Evolutionary conservation across 2,113 vertebrate genomes (phyloP), one percentile per base, ranked within the genome.

Genomic region (Morone saxatilis): DNA sequence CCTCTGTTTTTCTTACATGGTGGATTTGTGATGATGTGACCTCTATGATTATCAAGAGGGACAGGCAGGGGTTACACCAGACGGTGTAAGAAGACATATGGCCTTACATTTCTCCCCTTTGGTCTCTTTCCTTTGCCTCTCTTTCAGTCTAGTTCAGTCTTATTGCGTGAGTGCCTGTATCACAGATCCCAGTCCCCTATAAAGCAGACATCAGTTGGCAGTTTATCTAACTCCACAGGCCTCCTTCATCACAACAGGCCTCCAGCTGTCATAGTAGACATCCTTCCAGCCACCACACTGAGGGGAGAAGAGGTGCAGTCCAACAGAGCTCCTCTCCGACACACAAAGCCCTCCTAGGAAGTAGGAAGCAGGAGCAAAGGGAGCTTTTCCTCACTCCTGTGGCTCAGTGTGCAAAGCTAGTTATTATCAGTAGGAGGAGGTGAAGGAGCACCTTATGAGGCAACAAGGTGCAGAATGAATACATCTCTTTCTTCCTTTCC

Each of bases 141-240:
- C 41, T 78, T 71, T 73, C 78, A 61, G 56, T 77, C 40, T n/a
- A 53, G 72, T 73, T 82, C 25, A 51, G 60, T 68, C 69, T 79
- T 83, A 82, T 86, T 89, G 63, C 73, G 74, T 54, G 76, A 85
- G 81, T 84, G 86, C 60, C 53, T 84, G 63, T 73, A 86, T 83
- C 78, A 71, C 84, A 89, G 78, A 89, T 81, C 71, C 47, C 45
- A 13, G 56, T 59, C 56, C 70, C 53, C 66, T 89, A 81, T 38
- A 86, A 92, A 89, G 87, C 88, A 90, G 88, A 89, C 91, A 89
- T 87, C 83, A 84, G 78, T 86, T 81, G 88, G 91, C 89, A 91
- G 90, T 89, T 88, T 90, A 92, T 93, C 87, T 87, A 84, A 80
- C 89, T 84, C 91, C 71, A 60, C 84, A 91, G 80, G 68, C 83